phyloP scores from a whole-genome alignment of 2,797 vertebrate genomes.

The Paedocypris micromegethes region DNA sequence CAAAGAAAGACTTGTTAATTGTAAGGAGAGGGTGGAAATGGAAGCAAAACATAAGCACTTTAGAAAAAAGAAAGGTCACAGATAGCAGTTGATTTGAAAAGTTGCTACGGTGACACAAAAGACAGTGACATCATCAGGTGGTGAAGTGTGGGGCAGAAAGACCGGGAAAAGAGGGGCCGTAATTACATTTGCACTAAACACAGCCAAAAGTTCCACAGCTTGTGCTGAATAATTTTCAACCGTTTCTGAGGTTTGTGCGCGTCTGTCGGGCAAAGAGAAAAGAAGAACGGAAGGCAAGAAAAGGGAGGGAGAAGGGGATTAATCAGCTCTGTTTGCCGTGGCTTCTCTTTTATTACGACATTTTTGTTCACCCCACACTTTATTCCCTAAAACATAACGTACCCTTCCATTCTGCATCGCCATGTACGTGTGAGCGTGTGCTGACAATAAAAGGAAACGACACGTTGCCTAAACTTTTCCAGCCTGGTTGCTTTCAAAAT shows the following conservation, averaged over 20 bases:
- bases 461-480: neutral
- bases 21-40: slow-evolving; percentile 53
- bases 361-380: slow-evolving; percentile 58
- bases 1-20: slow-evolving; percentile 52
- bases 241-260: slow-evolving; percentile 37
- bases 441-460: neutral
- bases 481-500: slow-evolving; percentile 30
- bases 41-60: slow-evolving; percentile 59
- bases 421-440: neutral
- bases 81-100: slow-evolving; percentile 79
- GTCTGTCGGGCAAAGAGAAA: neutral
- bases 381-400: slow-evolving; percentile 52
- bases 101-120: slow-evolving; percentile 77
- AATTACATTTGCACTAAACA: slow-evolving; percentile 93
- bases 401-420: slow-evolving; percentile 35
- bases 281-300: slow-evolving; percentile 17
- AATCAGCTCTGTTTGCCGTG: slow-evolving; percentile 79
- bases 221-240: slow-evolving; percentile 73
- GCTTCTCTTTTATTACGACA: slow-evolving; percentile 70
- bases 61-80: slow-evolving; percentile 67
- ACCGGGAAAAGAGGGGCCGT: slow-evolving; percentile 77
- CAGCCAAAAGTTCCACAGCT: slow-evolving; percentile 83
- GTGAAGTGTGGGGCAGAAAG: slow-evolving; percentile 66
- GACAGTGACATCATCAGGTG: slow-evolving; percentile 86
- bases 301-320: slow-evolving; percentile 69